Conservation (phyloP, 2,888 invertebrate species). For the Leptopterna dolabrata region DNA sequence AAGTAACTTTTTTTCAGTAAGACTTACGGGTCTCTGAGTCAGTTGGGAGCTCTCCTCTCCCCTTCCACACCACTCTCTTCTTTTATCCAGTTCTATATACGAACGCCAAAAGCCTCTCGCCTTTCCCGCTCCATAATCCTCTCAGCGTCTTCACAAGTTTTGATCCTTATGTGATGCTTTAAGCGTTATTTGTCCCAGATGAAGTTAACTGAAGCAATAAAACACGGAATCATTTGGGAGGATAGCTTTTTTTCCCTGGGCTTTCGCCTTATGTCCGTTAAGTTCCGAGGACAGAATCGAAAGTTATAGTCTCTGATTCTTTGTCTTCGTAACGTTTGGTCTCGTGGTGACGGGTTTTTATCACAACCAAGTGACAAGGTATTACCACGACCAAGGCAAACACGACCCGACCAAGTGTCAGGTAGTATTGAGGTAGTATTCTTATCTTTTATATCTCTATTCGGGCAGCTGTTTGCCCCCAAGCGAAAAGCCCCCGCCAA, state of each 20-base stretch:
- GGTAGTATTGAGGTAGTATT: too few relatives aligned
- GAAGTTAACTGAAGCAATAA: conserved; percentile 7
- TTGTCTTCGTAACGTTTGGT: too few relatives aligned
- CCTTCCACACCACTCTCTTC: not conserved
- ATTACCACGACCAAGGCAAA: too few relatives aligned
- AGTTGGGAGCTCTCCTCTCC: not conserved
- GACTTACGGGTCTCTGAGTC: not conserved
- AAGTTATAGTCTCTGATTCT: not conserved
- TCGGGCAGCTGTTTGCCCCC: too few relatives aligned
- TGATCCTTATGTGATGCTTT: not conserved
- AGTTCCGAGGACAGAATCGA: not conserved
- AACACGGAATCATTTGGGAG: not conserved
- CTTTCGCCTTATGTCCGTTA: not conserved
- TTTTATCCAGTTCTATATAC: not conserved
- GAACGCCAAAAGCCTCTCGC: not conserved
- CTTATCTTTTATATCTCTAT: too few relatives aligned
- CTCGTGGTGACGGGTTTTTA: too few relatives aligned
- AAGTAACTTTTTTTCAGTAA: not conserved
- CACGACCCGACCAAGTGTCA: too few relatives aligned
- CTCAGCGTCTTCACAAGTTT: conserved; percentile 3
- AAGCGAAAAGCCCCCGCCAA: too few relatives aligned
- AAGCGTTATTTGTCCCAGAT: not conserved
- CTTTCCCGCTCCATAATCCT: not conserved
- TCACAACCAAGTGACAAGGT: too few relatives aligned
- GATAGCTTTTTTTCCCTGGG: not conserved